Conservation (phyloP, 2,888 invertebrate species). For the Yponomeuta cagnagella region DNA sequence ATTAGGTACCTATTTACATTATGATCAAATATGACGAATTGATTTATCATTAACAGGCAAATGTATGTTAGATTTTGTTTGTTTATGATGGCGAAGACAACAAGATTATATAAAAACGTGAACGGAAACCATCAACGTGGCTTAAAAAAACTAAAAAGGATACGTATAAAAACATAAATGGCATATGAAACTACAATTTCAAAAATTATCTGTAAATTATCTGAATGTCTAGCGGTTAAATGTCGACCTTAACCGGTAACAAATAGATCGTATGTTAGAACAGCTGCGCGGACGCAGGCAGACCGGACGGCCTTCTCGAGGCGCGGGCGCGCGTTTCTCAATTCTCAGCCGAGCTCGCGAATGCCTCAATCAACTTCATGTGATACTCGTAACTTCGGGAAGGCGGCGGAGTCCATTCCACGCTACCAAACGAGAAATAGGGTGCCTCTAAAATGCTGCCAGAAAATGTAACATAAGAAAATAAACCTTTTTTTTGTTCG, state of each 20-base stretch:
- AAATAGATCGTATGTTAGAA: slow-evolving; percentile 19
- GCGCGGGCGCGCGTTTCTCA: slow-evolving; percentile 11
- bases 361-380: not conserved
- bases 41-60: too few relatives aligned
- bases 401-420: slow-evolving; percentile 4
- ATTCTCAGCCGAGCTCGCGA: slow-evolving; percentile 7
- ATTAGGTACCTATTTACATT: too few relatives aligned
- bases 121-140: not conserved
- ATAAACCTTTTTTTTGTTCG: too few relatives aligned
- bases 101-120: not conserved
- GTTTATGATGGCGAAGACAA: not conserved
- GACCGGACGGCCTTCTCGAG: slow-evolving; percentile 24
- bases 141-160: not conserved
- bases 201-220: not conserved
- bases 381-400: slow-evolving; percentile 9
- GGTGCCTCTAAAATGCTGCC: too few relatives aligned
- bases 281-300: slow-evolving; percentile 18
- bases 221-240: not conserved
- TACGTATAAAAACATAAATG: not conserved
- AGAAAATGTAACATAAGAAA: too few relatives aligned
- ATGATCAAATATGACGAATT: too few relatives aligned
- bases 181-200: not conserved
- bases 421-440: not conserved
- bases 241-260: not conserved
- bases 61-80: too few relatives aligned